A percentile compares a stretch with the other conserved stretches of the same genome.
These are phyloP conservation scores for Melipona beecheii DNA, from an alignment of 2,888 invertebrate genomes.

Conservation along the genomic window DNA sequence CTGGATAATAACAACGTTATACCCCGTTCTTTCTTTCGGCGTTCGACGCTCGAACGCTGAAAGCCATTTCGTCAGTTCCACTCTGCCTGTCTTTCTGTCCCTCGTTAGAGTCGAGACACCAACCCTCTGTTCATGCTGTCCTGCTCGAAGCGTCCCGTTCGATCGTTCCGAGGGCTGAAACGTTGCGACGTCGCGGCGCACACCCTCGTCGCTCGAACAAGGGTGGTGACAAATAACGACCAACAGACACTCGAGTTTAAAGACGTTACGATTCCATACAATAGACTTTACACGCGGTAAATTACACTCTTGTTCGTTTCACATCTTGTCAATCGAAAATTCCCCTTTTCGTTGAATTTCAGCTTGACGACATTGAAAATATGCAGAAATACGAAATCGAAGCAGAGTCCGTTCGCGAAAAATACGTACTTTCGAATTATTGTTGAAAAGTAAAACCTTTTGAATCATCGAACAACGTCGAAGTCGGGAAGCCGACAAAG, in stretches of 20 bases:
- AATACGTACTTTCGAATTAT: too few species aligned
- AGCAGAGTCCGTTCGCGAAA: too few species aligned
- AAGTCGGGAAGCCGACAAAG: not conserved
- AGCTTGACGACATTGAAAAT: too few species aligned
- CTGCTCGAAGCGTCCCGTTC: slow-evolving; percentile 77
- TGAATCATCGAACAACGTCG: not conserved
- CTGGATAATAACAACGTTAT: slow-evolving; percentile 66
- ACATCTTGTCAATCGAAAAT: too few species aligned
- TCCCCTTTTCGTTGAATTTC: too few species aligned
- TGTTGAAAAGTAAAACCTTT: too few species aligned
- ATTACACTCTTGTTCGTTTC: too few species aligned
- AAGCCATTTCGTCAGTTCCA: slow-evolving; percentile 9
- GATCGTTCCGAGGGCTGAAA: slow-evolving; percentile 68
- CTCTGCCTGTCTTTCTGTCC: slow-evolving; percentile 2
- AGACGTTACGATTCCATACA: not conserved
- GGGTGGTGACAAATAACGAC: not conserved
- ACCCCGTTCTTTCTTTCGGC: slow-evolving; percentile 54
- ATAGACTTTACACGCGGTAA: too few species aligned
- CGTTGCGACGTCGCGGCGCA: slow-evolving; percentile 66
- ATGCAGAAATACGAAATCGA: too few species aligned
- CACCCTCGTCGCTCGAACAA: slow-evolving; percentile 30
- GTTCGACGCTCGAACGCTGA: slow-evolving; percentile 39
- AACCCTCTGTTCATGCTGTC: slow-evolving; percentile 72
- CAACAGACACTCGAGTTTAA: not conserved
- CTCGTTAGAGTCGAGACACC: slow-evolving; percentile 49